phyloP scores from a whole-genome alignment of 1,140 invertebrate genomes.

The Cheumatopsyche charites region DNA sequence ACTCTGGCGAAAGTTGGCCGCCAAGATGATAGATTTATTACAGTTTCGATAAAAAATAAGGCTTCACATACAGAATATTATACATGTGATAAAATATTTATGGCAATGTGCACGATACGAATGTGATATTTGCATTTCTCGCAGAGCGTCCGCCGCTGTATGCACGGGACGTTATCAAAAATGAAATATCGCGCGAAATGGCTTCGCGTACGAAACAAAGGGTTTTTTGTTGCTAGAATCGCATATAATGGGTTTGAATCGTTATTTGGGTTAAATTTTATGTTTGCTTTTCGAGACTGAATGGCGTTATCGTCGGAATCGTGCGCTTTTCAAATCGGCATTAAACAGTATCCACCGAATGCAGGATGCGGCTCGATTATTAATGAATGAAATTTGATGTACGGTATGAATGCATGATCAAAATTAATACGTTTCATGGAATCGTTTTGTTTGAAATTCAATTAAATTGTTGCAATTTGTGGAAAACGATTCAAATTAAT shows the following conservation, averaged over 20 bases:
- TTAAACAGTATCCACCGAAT: no score
- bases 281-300: not conserved
- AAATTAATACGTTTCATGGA: no score
- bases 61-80: not conserved
- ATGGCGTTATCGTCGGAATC: not conserved
- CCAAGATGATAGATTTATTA: not conserved
- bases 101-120: no score
- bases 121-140: no score
- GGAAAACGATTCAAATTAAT: no score
- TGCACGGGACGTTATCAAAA: slow-evolving; percentile 12
- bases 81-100: not conserved
- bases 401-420: no score
- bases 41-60: not conserved
- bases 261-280: not conserved
- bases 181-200: slow-evolving; percentile 14
- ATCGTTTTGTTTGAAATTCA: no score
- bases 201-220: not conserved
- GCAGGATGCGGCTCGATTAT: no score
- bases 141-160: no score
- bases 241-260: not conserved
- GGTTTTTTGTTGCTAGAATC: not conserved
- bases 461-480: no score
- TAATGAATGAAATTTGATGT: no score
- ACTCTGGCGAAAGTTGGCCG: not conserved
- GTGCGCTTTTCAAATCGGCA: not conserved